Conservation (phyloP, 2,113 vertebrate genomes). For the Clarias gariepinus region DNA sequence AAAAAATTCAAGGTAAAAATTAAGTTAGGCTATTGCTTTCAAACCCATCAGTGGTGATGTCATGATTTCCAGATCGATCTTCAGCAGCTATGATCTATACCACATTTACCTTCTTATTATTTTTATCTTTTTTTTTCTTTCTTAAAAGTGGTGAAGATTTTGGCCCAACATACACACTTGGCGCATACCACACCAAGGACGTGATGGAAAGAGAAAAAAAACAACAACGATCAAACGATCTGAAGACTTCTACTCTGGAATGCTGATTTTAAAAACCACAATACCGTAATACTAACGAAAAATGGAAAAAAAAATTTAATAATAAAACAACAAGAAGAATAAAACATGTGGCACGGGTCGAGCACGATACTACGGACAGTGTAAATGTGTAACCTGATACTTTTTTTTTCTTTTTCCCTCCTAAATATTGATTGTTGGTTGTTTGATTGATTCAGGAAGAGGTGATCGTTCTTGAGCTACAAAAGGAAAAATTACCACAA, state of each 20-base stretch:
- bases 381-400: slow-evolving; percentile 2
- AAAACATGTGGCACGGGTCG: slow-evolving; percentile 1
- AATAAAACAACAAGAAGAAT: slow-evolving; percentile 32
- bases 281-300: neutral
- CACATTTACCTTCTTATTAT: neutral
- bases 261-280: neutral
- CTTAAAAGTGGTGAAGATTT: slow-evolving; percentile 51
- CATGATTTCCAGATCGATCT: neutral
- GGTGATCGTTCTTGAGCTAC: slow-evolving; percentile 26
- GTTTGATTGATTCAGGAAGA: slow-evolving; percentile 36
- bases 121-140: slow-evolving; percentile 29
- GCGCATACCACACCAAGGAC: neutral
- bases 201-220: too few species aligned
- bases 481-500: neutral
- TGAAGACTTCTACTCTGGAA: neutral
- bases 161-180: slow-evolving; percentile 24
- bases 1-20: neutral
- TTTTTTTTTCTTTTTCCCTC: slow-evolving; percentile 13
- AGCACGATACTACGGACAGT: slow-evolving; percentile 15
- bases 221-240: neutral
- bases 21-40: slow-evolving; percentile 68
- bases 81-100: slow-evolving; percentile 32
- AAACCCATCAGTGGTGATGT: slow-evolving; percentile 29
- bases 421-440: slow-evolving; percentile 47
- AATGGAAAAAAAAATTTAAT: neutral